Evolutionary conservation across 2,888 invertebrate species (phyloP).

Genomic region (Hetaerina titia): DNA sequence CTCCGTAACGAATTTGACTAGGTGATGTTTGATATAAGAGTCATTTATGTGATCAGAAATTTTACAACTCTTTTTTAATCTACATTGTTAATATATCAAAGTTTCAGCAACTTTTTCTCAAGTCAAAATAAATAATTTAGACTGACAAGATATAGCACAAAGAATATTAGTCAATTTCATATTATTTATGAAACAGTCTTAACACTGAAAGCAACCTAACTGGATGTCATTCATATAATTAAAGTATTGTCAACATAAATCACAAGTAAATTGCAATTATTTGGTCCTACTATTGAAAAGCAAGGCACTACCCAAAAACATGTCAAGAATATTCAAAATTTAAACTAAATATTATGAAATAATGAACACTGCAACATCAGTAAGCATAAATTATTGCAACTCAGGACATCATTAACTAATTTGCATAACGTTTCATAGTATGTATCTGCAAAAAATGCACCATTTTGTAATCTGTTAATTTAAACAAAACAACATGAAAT

Average conservation of each 20-base stretch:
- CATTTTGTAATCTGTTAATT: conserved; percentile 3
- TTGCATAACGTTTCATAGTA: background rate
- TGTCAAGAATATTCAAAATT: conserved; percentile 9
- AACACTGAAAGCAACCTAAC: conserved; percentile 45
- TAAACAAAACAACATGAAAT: conserved; percentile 30
- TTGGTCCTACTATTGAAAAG: background rate
- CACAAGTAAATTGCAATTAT: conserved; percentile 14
- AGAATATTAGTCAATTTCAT: conserved; percentile 29
- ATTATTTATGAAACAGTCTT: conserved; percentile 12
- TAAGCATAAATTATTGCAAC: conserved; percentile 25
- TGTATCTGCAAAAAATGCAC: conserved; percentile 40
- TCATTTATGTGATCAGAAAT: conserved; percentile 6
- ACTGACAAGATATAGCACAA: conserved; percentile 3
- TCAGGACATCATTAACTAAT: conserved; percentile 44
- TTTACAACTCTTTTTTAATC: background rate
- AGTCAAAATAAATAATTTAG: conserved; percentile 45
- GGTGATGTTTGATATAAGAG: conserved; percentile 40
- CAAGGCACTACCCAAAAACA: conserved; percentile 22
- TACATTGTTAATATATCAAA: background rate
- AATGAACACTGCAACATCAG: conserved; percentile 49
- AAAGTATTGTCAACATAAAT: conserved; percentile 30
- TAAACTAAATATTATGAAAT: conserved; percentile 30
- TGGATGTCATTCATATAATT: background rate
- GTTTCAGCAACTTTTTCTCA: background rate
- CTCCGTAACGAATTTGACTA: conserved; percentile 48